Evolutionary conservation across 2,113 vertebrate species (phyloP).

Genomic region (Protobothrops flavoviridis): DNA sequence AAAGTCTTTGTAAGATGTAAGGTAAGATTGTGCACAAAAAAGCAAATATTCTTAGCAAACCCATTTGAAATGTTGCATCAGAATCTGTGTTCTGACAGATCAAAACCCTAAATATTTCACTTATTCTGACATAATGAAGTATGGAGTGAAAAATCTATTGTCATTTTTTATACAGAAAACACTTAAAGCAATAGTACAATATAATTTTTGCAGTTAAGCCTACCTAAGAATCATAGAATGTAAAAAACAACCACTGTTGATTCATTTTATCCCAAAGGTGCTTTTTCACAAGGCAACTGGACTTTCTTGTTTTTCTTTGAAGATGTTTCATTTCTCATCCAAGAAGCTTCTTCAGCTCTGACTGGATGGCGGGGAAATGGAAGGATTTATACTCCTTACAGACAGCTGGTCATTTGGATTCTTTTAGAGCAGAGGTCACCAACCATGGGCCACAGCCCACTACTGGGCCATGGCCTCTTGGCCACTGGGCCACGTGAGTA

Average conservation of each 20-base stretch:
- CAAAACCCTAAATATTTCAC: neutral
- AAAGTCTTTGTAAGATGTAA: neutral
- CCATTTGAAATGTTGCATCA: neutral
- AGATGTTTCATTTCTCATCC: too few species aligned
- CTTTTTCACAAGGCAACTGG: too few species aligned
- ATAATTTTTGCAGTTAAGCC: neutral
- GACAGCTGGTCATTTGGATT: too few species aligned
- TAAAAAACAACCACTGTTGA: neutral
- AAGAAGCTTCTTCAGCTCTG: too few species aligned
- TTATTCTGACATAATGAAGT: neutral
- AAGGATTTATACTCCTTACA: too few species aligned
- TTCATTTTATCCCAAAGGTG: neutral
- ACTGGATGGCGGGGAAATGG: too few species aligned
- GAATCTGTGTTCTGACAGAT: neutral
- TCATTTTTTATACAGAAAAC: neutral
- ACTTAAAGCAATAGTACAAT: neutral
- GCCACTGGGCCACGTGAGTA: too few species aligned
- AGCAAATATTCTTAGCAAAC: neutral
- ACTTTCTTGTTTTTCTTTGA: too few species aligned
- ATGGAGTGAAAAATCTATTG: neutral
- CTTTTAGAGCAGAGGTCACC: too few species aligned
- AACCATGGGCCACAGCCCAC: too few species aligned
- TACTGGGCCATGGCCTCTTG: too few species aligned
- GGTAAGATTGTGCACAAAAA: neutral
- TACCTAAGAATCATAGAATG: neutral